Conservation (phyloP, 1,140 invertebrate genomes). For the Hyphantria cunea region DNA sequence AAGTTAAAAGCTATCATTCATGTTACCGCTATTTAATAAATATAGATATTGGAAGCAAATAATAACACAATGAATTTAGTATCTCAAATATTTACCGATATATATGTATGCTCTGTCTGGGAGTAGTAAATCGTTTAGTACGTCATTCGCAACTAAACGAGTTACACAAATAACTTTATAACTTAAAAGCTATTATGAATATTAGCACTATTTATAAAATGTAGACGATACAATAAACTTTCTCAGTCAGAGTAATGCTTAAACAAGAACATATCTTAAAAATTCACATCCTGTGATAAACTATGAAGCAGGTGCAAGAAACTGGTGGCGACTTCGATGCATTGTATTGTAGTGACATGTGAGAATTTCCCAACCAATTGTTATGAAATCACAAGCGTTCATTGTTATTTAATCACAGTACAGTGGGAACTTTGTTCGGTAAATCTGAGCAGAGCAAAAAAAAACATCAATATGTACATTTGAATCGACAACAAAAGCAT, state of each 20-base stretch:
- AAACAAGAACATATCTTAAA: background rate
- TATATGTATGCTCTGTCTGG: no score
- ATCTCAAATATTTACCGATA: no score
- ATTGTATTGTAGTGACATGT: conserved; percentile 44
- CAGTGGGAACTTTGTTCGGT: conserved; percentile 60
- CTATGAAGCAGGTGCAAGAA: conserved; percentile 43
- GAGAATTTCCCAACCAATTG: conserved; percentile 63
- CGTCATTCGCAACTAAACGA: no score
- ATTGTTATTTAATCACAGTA: conserved; percentile 61
- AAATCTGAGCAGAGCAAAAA: conserved; percentile 40
- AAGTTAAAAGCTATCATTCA: no score
- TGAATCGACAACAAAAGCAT: conserved; percentile 11
- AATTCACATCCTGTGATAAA: conserved; percentile 2
- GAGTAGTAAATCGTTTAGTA: no score
- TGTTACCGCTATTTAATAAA: no score
- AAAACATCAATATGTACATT: conserved; percentile 33
- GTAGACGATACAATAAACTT: background rate
- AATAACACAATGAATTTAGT: no score
- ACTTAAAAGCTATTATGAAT: no score
- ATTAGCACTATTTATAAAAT: background rate
- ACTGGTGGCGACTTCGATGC: conserved; percentile 16
- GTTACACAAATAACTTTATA: no score
- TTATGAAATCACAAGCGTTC: conserved; percentile 64
- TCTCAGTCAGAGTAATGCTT: background rate
- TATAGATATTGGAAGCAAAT: no score